A percentile compares a stretch with the other conserved stretches of the same genome.
Evolutionary conservation across 2,113 vertebrate species (phyloP).

Genomic region (Lutjanus erythropterus): DNA sequence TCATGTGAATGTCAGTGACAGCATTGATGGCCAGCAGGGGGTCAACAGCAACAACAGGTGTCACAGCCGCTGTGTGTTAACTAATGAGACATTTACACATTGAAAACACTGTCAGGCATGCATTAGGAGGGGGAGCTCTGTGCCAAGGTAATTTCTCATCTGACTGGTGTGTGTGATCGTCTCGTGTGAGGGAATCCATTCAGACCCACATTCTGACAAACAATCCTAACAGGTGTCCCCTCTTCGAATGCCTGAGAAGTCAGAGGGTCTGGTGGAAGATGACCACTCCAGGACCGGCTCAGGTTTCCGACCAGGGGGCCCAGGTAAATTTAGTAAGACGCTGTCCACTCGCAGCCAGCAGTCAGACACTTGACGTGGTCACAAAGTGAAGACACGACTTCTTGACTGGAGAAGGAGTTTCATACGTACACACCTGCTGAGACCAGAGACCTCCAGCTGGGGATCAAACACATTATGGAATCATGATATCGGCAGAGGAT

Average conservation of each 20-base stretch:
- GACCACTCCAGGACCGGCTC: constrained; percentile 64
- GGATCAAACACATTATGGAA: constrained; percentile 62
- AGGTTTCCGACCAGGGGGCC: constrained; percentile 70
- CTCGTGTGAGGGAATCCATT: not conserved
- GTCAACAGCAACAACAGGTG: constrained; percentile 55
- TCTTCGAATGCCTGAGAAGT: constrained; percentile 71
- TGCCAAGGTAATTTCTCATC: not conserved
- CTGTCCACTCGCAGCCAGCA: constrained; percentile 42
- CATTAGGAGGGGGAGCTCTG: not conserved
- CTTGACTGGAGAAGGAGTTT: not conserved
- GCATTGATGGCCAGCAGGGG: constrained; percentile 4
- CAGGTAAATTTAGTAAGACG: constrained; percentile 77
- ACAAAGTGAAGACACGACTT: constrained; percentile 38
- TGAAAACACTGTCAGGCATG: constrained; percentile 1
- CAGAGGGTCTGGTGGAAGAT: constrained; percentile 60
- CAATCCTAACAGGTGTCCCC: constrained; percentile 26
- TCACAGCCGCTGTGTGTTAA: constrained; percentile 12
- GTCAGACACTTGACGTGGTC: constrained; percentile 61
- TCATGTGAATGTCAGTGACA: constrained; percentile 41
- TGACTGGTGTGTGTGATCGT: constrained; percentile 18
- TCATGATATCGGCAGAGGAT: constrained; percentile 75
- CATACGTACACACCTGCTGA: not conserved
- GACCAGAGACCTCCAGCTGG: constrained; percentile 12
- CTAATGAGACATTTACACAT: constrained; percentile 43
- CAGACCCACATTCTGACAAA: constrained; percentile 36